Base-by-base conservation (phyloP, 2,113 vertebrate species). In the Progne subis region DNA sequence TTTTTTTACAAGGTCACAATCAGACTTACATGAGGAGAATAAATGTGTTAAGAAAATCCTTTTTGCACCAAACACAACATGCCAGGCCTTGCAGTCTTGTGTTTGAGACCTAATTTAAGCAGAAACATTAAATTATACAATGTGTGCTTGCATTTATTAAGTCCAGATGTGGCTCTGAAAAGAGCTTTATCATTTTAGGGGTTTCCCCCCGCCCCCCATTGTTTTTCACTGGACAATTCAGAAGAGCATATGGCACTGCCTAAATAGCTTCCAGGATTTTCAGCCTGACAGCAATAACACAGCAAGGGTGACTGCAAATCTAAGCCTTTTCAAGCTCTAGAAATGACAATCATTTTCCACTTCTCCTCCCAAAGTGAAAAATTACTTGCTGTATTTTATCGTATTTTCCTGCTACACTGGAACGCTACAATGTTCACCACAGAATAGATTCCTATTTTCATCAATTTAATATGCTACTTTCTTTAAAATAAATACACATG, bases 251-350 rank as follows among this genome's bases (percentile, higher is more conserved):
- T 77, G 72, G 91, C 78, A 77, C 37, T 88, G 78, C 63, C 87
- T 91, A 94, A 91, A 88, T 7, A 94, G 70, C 28, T 89, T 61
- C 75, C 75, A 92, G 78, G 70, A 82, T 88, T 90, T 85, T 72
- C 78, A 92, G 85, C 59, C 39, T 67, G 50, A 80, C 75, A 91
- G 50, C 70, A 94, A 4, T 29, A 95, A 82, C 47, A 21, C 18
- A 78, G 74, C 41, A 64, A 46, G 34, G 26, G 63, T 63, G 32
- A 68, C 70, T 60, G 69, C 37, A 89, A 69, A 31, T 71, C 23
- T 4, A 0, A 86, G 67, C 53, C 43, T 90, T 70, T 92, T 65
- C 63, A 91, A 76, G 52, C 64, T 77, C 67, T 39, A 26, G 61
- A 71, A 65, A 78, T 49, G 53, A 65, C 49, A 64, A 39, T 19